Conservation (phyloP, 92 coral and sea anemone species). For the Porites rus region DNA sequence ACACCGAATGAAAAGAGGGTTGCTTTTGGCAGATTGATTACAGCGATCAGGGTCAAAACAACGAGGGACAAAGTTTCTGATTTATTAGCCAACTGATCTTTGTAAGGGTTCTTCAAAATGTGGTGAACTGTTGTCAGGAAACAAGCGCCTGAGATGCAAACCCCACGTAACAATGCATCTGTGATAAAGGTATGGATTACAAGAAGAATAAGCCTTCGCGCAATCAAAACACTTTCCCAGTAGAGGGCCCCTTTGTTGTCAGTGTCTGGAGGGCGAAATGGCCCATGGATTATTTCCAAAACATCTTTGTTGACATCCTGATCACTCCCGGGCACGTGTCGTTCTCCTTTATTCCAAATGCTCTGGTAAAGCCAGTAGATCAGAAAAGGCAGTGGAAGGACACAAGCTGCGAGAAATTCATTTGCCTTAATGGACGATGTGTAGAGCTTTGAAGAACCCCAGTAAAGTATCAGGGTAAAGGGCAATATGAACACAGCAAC, state of each 20-base stretch:
- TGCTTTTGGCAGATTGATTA: slow-evolving; percentile 46
- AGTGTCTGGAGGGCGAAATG: slow-evolving; percentile 58
- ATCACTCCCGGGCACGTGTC: background rate
- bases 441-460: slow-evolving; percentile 65
- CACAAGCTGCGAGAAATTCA: slow-evolving; percentile 64
- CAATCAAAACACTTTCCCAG: slow-evolving; percentile 78
- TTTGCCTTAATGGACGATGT: slow-evolving; percentile 23
- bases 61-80: slow-evolving; percentile 42
- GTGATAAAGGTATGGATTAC: slow-evolving; percentile 48
- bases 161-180: slow-evolving; percentile 53
- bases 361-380: slow-evolving; percentile 43
- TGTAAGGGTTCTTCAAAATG: slow-evolving; percentile 52
- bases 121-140: slow-evolving; percentile 49
- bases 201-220: slow-evolving; percentile 59
- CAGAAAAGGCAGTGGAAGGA: slow-evolving; percentile 64
- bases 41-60: slow-evolving; percentile 30
- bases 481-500: slow-evolving; percentile 57
- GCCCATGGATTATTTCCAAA: slow-evolving; percentile 62
- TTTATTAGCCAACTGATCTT: slow-evolving; percentile 38
- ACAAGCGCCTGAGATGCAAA: slow-evolving; percentile 56
- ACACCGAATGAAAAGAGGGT: slow-evolving; percentile 42
- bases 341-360: background rate
- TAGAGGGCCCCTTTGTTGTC: slow-evolving; percentile 58
- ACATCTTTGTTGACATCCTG: slow-evolving; percentile 41
- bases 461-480: slow-evolving; percentile 52